A percentile compares a stretch with the other conserved stretches of the same genome.
These are phyloP conservation scores for Conger conger DNA, from an alignment of 2,113 vertebrate genomes.

Conservation along the genomic window DNA sequence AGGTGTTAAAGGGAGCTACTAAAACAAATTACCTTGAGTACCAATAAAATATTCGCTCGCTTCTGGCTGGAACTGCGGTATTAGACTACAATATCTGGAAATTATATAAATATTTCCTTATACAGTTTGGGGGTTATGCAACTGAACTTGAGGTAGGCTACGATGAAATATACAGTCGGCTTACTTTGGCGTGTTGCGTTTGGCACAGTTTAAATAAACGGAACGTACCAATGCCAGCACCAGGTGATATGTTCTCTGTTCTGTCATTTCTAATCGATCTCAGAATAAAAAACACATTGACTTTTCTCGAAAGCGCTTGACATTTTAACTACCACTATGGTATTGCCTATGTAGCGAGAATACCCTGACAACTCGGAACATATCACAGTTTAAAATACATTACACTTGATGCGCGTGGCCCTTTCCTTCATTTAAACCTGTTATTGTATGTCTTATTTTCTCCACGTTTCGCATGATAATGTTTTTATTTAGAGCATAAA, in stretches of 20 bases:
- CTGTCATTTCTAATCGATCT: slow-evolving; percentile 4
- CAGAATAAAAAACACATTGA: neutral
- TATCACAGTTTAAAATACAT: neutral
- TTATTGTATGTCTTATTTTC: neutral
- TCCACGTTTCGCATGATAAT: neutral
- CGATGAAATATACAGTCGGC: neutral
- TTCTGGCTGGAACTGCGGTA: neutral
- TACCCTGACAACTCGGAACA: neutral
- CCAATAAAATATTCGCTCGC: slow-evolving; percentile 12
- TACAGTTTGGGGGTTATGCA: neutral
- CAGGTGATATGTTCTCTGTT: neutral
- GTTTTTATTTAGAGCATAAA: neutral
- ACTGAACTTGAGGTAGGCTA: neutral
- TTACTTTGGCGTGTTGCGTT: neutral
- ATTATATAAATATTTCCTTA: neutral
- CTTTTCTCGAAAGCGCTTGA: neutral
- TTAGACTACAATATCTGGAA: neutral
- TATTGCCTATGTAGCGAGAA: neutral
- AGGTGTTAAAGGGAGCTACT: slow-evolving; percentile 1
- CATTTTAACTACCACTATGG: neutral
- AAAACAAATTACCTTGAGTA: slow-evolving; percentile 9
- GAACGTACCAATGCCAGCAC: neutral
- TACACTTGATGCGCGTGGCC: neutral
- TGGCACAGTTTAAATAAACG: neutral
- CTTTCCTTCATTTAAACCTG: neutral